Evolutionary conservation across 2,797 vertebrate genomes (phyloP), one percentile per base, ranked within the genome.

Genomic region (Philypnodon macrostomus): DNA sequence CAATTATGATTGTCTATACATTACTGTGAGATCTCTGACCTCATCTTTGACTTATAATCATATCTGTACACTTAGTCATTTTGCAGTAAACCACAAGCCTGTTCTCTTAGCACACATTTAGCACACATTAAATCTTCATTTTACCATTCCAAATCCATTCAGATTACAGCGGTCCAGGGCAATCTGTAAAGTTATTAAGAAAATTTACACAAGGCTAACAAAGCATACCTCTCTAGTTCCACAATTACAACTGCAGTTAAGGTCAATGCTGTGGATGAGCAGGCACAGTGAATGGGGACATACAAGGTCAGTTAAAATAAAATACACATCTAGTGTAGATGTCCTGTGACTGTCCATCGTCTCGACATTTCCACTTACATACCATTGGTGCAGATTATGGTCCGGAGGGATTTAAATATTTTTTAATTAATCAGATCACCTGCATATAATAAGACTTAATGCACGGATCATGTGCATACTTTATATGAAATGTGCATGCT

Each of bases 351-450:
- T 12, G 15, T 12, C 26, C 39, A 40, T 13, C 23, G 13, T 42
- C 55, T 38, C 41, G 67, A 67, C 58, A 70, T 40, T 26, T 15
- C 23, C 39, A 44, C 41, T 44, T 44, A 63, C 50, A 76, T 36
- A 9, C 21, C 42, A 62, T 42, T 58, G 47, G 60, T 65, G 58
- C 54, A 80, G 72, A 82, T 83, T 81, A 71, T 70, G 73, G 63
- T 78, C 77, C 72, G 32, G 27, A 46, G 68, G 68, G 79, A 80
- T 81, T 87, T 84, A 83, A 84, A 85, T 85, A 85, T 81, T 59
- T 77, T 84, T 85, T 83, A 88, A 86, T 84, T 85, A 81, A 87
- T 88, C 75, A 81, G 70, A 71, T 80, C 71, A 82, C 80, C 79
- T 87, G 78, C 75, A 80, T 81, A 80, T 85, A 87, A 85, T 83